Conservation (phyloP, 2,797 vertebrate genomes). For the Lates japonicus region DNA sequence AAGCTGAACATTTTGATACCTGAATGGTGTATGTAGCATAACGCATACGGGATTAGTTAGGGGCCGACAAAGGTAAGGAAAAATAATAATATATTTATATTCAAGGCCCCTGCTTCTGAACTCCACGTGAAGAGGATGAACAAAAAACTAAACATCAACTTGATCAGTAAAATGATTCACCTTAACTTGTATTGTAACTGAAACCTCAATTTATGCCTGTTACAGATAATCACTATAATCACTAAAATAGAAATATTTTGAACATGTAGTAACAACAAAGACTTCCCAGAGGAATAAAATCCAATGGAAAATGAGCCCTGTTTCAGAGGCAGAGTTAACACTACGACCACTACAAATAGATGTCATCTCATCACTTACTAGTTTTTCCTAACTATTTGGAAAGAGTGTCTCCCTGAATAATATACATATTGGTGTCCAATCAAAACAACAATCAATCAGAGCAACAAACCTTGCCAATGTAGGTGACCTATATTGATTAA, state of each 20-base stretch:
- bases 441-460: background rate
- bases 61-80: no score
- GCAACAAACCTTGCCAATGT: background rate
- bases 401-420: background rate
- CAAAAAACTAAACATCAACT: no score
- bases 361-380: background rate
- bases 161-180: background rate
- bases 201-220: background rate
- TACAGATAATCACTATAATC: background rate
- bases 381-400: background rate
- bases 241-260: conserved; percentile 18
- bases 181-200: background rate
- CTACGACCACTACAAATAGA: background rate
- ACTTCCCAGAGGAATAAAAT: background rate
- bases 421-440: background rate
- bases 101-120: no score
- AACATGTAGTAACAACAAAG: no score
- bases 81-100: no score
- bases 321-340: background rate
- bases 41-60: no score
- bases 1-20: no score
- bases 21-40: no score
- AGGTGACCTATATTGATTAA: background rate
- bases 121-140: no score
- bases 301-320: background rate